Evolutionary conservation across 2,797 vertebrate genomes (phyloP).

Genomic region (Rhinophrynus dorsalis): DNA sequence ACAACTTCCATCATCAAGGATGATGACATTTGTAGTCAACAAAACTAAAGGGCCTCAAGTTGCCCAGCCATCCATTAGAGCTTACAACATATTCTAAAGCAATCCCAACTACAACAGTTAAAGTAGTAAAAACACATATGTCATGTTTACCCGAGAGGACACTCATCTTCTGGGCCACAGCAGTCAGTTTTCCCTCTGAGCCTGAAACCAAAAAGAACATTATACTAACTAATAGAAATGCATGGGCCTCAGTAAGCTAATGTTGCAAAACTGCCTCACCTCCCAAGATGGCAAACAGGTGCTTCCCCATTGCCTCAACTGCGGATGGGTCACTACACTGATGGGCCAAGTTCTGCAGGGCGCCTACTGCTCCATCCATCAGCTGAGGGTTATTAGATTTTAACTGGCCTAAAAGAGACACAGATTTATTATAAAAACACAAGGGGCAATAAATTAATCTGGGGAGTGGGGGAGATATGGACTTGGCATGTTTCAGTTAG

Average conservation of each 20-base stretch:
- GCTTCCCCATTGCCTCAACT: constrained; percentile 81
- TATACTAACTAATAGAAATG: background rate
- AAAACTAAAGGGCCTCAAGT: too few relatives aligned
- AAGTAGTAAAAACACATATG: too few relatives aligned
- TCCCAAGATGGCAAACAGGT: constrained; percentile 91
- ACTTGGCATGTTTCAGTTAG: too few relatives aligned
- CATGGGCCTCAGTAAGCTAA: background rate
- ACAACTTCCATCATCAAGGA: too few relatives aligned
- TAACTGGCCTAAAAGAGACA: constrained; percentile 81
- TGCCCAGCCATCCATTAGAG: too few relatives aligned
- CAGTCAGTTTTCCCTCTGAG: constrained; percentile 92
- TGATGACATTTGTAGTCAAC: too few relatives aligned
- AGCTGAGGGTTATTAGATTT: constrained; percentile 90
- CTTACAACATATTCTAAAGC: too few relatives aligned
- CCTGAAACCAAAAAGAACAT: constrained; percentile 69
- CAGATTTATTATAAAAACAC: too few relatives aligned
- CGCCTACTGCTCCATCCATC: constrained; percentile 89
- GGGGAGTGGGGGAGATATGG: too few relatives aligned
- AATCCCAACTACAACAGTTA: too few relatives aligned
- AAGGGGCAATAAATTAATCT: background rate
- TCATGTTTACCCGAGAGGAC: constrained; percentile 88
- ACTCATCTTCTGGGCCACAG: constrained; percentile 92
- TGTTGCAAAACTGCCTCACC: constrained; percentile 66
- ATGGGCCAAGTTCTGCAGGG: constrained; percentile 84
- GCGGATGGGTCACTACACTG: constrained; percentile 89